Evolutionary conservation across 1,140 invertebrate species (phyloP).

Genomic region (Pararge aegeria): DNA sequence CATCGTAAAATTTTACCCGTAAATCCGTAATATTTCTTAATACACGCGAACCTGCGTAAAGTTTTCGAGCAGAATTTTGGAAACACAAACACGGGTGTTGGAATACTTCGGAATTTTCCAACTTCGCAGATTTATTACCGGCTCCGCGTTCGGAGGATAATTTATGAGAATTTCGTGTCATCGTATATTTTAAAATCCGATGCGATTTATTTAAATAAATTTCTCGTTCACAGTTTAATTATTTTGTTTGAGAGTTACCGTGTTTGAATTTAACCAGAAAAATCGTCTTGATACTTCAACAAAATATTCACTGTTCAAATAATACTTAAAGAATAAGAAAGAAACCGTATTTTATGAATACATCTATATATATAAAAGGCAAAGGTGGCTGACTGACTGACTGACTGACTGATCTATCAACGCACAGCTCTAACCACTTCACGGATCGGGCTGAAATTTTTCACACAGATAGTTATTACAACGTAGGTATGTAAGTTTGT

Average conservation of each 20-base stretch:
- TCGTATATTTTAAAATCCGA: conserved; percentile 30
- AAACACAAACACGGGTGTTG: conserved; percentile 35
- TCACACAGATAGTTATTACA: no score
- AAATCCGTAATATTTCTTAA: conserved; percentile 28
- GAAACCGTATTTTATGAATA: no score
- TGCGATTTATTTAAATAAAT: conserved; percentile 22
- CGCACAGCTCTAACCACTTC: no score
- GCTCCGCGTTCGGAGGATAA: conserved; percentile 31
- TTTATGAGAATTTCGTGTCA: conserved; percentile 41
- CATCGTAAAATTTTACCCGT: conserved; percentile 21
- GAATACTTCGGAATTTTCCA: conserved; percentile 36
- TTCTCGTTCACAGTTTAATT: conserved; percentile 14
- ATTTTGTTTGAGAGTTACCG: conserved; percentile 2
- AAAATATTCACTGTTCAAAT: no score
- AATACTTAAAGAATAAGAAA: no score
- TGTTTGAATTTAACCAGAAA: neutral
- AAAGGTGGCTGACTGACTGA: no score
- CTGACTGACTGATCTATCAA: no score
- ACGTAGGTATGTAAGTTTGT: no score
- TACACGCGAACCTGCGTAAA: conserved; percentile 28
- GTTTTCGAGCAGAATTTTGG: conserved; percentile 22
- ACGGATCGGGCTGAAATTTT: no score
- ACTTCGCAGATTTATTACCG: conserved; percentile 42
- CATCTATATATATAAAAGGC: no score
- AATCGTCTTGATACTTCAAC: no score